These are phyloP conservation scores for Stenopsyche tienmushanensis DNA, from an alignment of 1,140 invertebrate genomes.

Conservation along the genomic window DNA sequence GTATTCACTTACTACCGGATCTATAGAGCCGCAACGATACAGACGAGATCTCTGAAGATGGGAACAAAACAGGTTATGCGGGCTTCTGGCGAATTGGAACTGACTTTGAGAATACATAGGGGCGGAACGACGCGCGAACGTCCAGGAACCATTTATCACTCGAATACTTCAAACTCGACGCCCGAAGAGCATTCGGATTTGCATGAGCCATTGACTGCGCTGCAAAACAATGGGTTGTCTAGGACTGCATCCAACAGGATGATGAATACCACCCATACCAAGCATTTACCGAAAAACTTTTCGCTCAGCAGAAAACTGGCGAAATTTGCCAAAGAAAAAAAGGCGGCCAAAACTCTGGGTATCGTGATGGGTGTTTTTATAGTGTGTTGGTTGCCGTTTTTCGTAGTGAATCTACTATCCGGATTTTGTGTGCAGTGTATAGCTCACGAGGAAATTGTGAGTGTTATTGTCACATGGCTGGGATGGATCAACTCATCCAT, in stretches of 20 bases:
- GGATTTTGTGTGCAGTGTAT: constrained; percentile 89
- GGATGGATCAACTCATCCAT: constrained; percentile 99
- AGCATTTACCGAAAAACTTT: constrained; percentile 76
- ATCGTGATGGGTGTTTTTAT: constrained; percentile 99
- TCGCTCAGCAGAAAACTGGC: constrained; percentile 85
- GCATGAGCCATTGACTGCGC: constrained; percentile 69
- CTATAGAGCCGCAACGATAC: constrained; percentile 90
- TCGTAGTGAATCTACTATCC: constrained; percentile 91
- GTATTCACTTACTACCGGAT: constrained; percentile 96
- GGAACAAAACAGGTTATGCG: constrained; percentile 85
- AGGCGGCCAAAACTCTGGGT: constrained; percentile 91
- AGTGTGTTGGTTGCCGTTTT: constrained; percentile 97
- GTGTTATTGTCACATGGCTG: constrained; percentile 94
- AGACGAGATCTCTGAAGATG: constrained; percentile 86
- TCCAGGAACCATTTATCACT: constrained; percentile 50
- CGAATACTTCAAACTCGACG: constrained; percentile 61
- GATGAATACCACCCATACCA: constrained; percentile 50
- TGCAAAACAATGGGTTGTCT: constrained; percentile 73
- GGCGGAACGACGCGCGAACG: constrained; percentile 71
- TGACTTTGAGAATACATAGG: constrained; percentile 86
- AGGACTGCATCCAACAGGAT: constrained; percentile 60
- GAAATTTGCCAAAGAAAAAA: constrained; percentile 94
- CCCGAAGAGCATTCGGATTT: constrained; percentile 61
- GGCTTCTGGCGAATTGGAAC: constrained; percentile 76
- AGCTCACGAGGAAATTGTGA: constrained; percentile 84